phyloP scores from a whole-genome alignment of 2,113 vertebrate species.

The Jacana jacana region DNA sequence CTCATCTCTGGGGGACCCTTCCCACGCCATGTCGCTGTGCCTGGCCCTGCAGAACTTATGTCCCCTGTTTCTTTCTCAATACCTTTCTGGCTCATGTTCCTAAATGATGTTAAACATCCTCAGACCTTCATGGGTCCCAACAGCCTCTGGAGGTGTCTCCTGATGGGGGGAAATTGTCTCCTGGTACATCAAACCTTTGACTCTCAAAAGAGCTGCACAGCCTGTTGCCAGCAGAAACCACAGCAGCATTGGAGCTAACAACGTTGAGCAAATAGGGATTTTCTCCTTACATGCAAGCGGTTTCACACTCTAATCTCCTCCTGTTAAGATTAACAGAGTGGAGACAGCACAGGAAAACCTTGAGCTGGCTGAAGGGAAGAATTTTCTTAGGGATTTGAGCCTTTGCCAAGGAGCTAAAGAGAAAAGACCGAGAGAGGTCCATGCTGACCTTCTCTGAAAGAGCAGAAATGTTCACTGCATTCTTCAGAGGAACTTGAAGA shows the following conservation, averaged over 20 bases:
- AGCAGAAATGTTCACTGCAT: neutral
- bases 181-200: neutral
- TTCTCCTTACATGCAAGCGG: conserved; percentile 5
- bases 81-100: neutral
- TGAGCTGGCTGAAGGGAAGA: conserved; percentile 21
- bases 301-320: conserved; percentile 39
- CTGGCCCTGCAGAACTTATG: neutral
- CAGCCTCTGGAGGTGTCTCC: neutral
- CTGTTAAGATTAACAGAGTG: conserved; percentile 19
- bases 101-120: neutral
- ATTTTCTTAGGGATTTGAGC: conserved; percentile 62
- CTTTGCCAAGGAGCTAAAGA: conserved; percentile 43
- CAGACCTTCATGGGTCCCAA: accelerated
- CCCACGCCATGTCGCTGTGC: neutral
- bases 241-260: neutral
- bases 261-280: conserved; percentile 34
- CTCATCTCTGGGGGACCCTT: neutral
- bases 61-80: neutral
- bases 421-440: conserved; percentile 36
- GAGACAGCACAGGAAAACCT: conserved; percentile 40
- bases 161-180: neutral
- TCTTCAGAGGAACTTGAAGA: conserved; percentile 24
- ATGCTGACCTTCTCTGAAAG: conserved; percentile 42
- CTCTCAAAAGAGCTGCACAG: neutral
- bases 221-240: neutral